Evolutionary conservation across 2,797 vertebrate genomes (phyloP).

Genomic region (Lepilemur ruficaudatus): DNA sequence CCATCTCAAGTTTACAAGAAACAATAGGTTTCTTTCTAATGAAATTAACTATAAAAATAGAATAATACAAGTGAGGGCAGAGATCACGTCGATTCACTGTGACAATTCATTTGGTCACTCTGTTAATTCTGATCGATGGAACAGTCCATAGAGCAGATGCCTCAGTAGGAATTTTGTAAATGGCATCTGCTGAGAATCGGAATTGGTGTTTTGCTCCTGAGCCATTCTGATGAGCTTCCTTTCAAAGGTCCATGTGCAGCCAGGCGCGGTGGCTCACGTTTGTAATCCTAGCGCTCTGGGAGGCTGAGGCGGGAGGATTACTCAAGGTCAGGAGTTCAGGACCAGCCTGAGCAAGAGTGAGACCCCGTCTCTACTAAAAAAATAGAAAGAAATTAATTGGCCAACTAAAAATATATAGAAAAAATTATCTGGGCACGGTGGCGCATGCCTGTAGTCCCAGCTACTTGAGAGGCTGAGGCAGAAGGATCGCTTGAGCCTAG

Average conservation of each 20-base stretch:
- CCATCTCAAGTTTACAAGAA: neutral
- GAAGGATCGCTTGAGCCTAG: no score
- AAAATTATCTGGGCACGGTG: no score
- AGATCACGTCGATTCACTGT: neutral
- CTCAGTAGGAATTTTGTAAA: neutral
- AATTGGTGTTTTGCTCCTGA: neutral
- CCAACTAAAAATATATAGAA: no score
- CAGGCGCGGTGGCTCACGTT: no score
- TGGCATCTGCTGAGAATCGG: neutral
- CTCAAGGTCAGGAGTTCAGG: no score
- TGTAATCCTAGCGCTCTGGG: no score
- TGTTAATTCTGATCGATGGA: neutral
- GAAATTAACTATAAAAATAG: constrained; percentile 1
- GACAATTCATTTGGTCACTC: neutral
- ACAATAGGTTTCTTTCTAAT: neutral
- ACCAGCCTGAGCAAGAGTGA: no score
- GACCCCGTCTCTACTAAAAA: no score
- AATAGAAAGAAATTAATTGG: no score
- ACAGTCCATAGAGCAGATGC: neutral
- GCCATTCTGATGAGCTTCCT: neutral
- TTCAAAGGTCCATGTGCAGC: neutral
- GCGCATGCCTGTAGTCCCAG: no score
- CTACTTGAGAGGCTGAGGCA: no score
- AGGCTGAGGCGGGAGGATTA: no score
- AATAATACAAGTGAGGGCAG: neutral